Evolutionary conservation across 2,888 invertebrate genomes (phyloP), one percentile per base, ranked within the genome.

Genomic region (Serripes groenlandicus): DNA sequence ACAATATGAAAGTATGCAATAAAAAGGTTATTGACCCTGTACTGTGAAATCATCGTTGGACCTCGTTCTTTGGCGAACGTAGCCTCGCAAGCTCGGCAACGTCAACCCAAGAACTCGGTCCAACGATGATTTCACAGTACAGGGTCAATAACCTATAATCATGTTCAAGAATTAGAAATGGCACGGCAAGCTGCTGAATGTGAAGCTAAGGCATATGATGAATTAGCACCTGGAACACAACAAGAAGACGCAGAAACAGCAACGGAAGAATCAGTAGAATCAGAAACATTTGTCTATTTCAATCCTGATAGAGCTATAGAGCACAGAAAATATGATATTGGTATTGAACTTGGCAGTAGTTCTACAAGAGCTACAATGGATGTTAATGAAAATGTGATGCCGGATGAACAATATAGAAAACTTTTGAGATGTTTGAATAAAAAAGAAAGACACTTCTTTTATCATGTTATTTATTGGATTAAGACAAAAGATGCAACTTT

Each of bases 311-410:
- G 64, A 70, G 26, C 34, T 2, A n/a, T 23, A 54, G 75, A 80
- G 58, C 85, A 85, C 30, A 75, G 64, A 68, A 42, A 81, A 49
- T 85, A 77, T 79, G 81, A 85, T 73, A 81, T 85, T 71, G 81
- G 62, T 34, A 34, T 62, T 32, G 69, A 49, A 52, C 21, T 85
- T 42, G 79, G 82, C 1, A 42, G 66, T 28, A 28, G 66, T 66
- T 37, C 54, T 71, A 42, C 49, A 37, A 37, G 35, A 23, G 23
- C 76, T 58, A 32, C 62, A 74, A 49, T 69, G 35, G 58, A 74
- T 70, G 60, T 34, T 21, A 70, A 66, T 66, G 69, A 73, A 15
- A 71, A 66, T 35, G 34, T 80, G 15, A 49, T 83, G 26, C 21
- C 70, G 18, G 83, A 83, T 60, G 70, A 73, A 4, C 26, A 83